These are phyloP conservation scores for Bradynema listronoti DNA, from an alignment of 1,140 invertebrate genomes.

Conservation along the genomic window DNA sequence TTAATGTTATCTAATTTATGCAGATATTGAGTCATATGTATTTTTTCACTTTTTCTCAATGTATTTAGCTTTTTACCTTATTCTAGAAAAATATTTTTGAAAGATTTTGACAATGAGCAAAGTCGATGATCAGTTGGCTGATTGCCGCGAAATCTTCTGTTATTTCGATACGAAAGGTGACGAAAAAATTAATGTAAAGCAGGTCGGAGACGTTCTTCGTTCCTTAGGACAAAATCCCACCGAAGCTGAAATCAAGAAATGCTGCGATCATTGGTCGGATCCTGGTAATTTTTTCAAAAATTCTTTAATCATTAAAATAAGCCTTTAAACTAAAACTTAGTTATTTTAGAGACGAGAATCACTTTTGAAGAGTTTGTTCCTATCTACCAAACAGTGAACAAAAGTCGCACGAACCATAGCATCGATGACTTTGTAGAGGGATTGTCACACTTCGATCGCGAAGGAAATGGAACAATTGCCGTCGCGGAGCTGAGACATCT, in stretches of 20 bases:
- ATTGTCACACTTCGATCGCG: conserved; percentile 93
- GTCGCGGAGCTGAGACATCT: conserved; percentile 93
- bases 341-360: conserved; percentile 77
- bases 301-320: too few relatives aligned
- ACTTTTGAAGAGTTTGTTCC: conserved; percentile 97
- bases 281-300: conserved; percentile 42
- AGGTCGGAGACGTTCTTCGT: conserved; percentile 89
- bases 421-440: conserved; percentile 95
- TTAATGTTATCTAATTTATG: too few relatives aligned
- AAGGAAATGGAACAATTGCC: conserved; percentile 90
- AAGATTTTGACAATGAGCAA: conserved; percentile 29
- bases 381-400: conserved; percentile 72
- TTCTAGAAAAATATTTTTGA: too few relatives aligned
- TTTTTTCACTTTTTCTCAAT: too few relatives aligned
- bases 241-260: conserved; percentile 63
- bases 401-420: conserved; percentile 58
- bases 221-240: conserved; percentile 96
- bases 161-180: conserved; percentile 68
- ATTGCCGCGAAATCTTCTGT: conserved; percentile 59
- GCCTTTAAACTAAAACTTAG: too few relatives aligned
- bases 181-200: conserved; percentile 86
- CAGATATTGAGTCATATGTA: too few relatives aligned
- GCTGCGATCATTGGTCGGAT: conserved; percentile 45
- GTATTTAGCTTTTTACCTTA: too few relatives aligned
- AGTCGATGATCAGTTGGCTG: conserved; percentile 32